Evolutionary conservation across 2,888 invertebrate genomes (phyloP), one percentile per base, ranked within the genome.

Genomic region (Lypha dubia): DNA sequence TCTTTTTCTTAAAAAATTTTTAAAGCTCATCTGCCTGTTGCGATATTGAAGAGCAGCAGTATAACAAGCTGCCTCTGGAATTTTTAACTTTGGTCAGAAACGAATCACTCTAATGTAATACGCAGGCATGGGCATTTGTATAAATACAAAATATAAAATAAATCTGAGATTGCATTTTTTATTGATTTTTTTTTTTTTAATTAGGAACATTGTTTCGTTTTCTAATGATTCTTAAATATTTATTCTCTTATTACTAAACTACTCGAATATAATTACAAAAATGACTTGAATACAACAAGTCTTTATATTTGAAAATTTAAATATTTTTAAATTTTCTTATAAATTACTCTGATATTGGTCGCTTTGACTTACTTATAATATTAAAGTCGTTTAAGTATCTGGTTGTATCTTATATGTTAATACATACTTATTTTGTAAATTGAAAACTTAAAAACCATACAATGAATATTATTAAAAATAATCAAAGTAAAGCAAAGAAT

Each of bases 171-270:
- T 44, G 5, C 15, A 44, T 2, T 44, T 44, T 28, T 53, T 49
- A 15, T 53, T n/a, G n/a, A n/a, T 6, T 53, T 53, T 13, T 38
- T 38, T 38, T 11, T 38, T 38, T 38, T 38, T 13, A 28, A 24
- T 28, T 53, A 53, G 53, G 28, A 53, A 53, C 53, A 53, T 53
- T 53, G 28, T 53, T 15, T 53, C 28, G 53, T 53, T 44, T 44
- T 41, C 11, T 44, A 44, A 44, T 15, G 1, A 44, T 44, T 44
- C n/a, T 15, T 44, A 44, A 44, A 44, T 4, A 44, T 15, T 15
- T 15, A 44, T 1, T 44, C 4, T 44, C 44, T 44, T n/a, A 15
- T 44, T 44, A 1, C 3, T 44, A 4, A 44, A 44, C 44, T 35
- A 35, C n/a, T 15, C 3, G 15, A 15, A 15, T 28, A 28, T 44